Conservation (phyloP, 2,888 invertebrate species). For the Linnaemya vulpina region DNA sequence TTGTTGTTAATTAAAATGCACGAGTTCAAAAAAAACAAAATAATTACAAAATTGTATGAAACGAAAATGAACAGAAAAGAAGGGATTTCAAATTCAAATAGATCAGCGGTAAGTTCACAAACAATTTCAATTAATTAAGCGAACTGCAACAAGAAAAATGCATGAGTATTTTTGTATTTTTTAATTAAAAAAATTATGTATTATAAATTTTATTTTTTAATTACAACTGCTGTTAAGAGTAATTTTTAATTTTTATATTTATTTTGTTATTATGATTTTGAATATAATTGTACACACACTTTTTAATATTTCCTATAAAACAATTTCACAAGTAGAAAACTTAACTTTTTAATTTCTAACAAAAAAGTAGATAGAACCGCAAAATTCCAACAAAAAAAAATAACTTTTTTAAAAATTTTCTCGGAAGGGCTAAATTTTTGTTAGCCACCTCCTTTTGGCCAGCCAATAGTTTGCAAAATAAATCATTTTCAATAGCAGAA, state of each 20-base stretch:
- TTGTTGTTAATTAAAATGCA: constrained; percentile 43
- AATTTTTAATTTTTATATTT: not conserved
- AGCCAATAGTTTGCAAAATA: no score
- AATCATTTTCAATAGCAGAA: no score
- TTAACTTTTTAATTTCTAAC: no score
- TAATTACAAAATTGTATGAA: constrained; percentile 44
- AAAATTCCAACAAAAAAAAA: no score
- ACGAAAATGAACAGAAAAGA: constrained; percentile 35
- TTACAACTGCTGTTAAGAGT: not conserved
- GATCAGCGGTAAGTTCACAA: constrained; percentile 58
- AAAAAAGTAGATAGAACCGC: no score
- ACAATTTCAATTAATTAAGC: constrained; percentile 18
- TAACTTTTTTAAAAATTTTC: no score
- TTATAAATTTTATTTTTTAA: constrained; percentile 1
- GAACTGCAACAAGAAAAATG: not conserved
- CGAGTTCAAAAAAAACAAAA: constrained; percentile 22
- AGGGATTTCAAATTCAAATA: constrained; percentile 41
- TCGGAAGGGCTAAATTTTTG: no score
- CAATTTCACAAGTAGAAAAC: no score
- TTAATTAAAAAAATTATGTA: constrained; percentile 1
- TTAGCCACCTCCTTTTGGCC: no score
- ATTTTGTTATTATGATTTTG: not conserved
- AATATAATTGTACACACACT: not conserved
- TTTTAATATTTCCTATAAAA: not conserved
- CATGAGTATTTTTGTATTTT: not conserved